phyloP scores from a whole-genome alignment of 2,113 vertebrate genomes.

The Pogona vitticeps region DNA sequence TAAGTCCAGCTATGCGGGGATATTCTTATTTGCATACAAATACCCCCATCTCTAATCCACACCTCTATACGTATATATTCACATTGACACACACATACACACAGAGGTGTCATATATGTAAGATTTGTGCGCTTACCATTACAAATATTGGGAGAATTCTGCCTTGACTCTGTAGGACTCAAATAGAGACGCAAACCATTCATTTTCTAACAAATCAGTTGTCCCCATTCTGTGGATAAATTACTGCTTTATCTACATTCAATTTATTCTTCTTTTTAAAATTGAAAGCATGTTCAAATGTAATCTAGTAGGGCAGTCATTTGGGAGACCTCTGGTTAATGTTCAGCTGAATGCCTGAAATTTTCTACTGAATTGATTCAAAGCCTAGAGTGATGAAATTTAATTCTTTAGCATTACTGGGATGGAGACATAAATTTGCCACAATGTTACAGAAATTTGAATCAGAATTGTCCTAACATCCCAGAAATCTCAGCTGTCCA shows the following conservation, averaged over 20 bases:
- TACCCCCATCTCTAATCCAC: too few relatives aligned
- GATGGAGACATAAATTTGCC: conserved; percentile 26
- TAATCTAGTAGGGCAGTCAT: not conserved
- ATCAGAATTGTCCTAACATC: conserved; percentile 45
- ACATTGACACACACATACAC: too few relatives aligned
- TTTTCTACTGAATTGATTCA: conserved; percentile 12
- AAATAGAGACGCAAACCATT: not conserved
- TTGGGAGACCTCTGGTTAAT: not conserved
- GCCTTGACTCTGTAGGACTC: not conserved
- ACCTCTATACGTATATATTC: too few relatives aligned
- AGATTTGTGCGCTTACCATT: not conserved
- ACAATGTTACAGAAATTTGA: conserved; percentile 39
- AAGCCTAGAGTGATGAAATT: not conserved
- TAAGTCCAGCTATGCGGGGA: too few relatives aligned
- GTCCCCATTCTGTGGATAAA: not conserved
- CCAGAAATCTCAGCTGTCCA: conserved; percentile 28
- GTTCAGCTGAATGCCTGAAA: not conserved
- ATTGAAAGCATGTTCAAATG: not conserved
- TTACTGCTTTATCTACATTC: not conserved
- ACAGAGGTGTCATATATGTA: not conserved
- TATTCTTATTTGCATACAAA: too few relatives aligned
- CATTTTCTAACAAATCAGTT: not conserved
- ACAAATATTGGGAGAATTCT: not conserved
- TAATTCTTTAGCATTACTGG: not conserved
- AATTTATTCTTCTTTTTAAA: conserved; percentile 2